phyloP scores from a whole-genome alignment of 2,888 invertebrate genomes.

The Papilio protenor region DNA sequence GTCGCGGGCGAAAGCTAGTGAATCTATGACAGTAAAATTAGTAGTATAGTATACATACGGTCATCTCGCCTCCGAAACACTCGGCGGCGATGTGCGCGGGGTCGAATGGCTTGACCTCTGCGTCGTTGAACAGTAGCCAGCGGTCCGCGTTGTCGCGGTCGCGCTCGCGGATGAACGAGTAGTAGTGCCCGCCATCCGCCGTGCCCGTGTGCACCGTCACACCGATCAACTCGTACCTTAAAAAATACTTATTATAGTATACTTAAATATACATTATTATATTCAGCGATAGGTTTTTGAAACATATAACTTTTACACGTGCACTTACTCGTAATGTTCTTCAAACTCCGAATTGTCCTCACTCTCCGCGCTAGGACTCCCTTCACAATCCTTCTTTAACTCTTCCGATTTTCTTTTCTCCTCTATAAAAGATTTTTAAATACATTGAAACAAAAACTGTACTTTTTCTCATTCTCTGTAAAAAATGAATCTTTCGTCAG shows the following conservation, averaged over 20 bases:
- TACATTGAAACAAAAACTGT: neutral
- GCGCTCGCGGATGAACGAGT: constrained; percentile 96
- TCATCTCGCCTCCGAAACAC: constrained; percentile 99
- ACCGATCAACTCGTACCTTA: constrained; percentile 92
- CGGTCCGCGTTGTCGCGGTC: constrained; percentile 90
- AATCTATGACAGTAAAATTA: neutral
- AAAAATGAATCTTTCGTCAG: neutral
- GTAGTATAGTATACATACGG: constrained; percentile 80
- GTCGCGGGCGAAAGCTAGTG: no score
- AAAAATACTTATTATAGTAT: constrained; percentile 4
- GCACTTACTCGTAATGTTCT: constrained; percentile 90
- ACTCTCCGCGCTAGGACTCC: constrained; percentile 69
- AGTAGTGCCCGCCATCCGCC: constrained; percentile 98
- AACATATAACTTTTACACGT: no score
- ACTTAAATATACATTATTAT: neutral
- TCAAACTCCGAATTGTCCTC: constrained; percentile 84
- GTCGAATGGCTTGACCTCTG: constrained; percentile 97
- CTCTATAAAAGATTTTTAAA: constrained; percentile 66
- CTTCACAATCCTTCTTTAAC: constrained; percentile 70
- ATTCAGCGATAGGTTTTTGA: neutral
- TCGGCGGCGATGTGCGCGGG: constrained; percentile 97
- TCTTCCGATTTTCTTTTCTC: constrained; percentile 85
- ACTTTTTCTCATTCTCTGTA: neutral
- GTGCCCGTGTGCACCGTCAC: constrained; percentile 99
- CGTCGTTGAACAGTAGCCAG: constrained; percentile 97